Base-by-base conservation (phyloP, 1,140 invertebrate species). In the Drosophila rhopaloa region DNA sequence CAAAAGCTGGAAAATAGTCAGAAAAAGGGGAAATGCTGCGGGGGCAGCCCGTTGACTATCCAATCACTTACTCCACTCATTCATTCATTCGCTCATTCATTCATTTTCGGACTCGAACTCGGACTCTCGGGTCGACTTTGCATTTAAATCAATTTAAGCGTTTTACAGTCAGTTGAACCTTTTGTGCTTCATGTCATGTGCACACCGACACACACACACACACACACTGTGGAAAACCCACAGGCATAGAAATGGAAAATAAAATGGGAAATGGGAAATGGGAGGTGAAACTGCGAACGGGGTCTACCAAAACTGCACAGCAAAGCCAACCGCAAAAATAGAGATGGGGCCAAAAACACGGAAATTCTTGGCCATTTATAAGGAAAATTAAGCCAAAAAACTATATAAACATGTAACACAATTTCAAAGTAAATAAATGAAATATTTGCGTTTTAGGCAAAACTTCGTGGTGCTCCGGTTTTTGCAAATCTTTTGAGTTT, bases 131-230 rank as follows among this genome's bases (percentile, higher is more conserved):
- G 83, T 72, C 60, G 61, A 75, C 83, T 82, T 77, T 88, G 80
- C 79, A 88, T 89, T 88, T 88, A 89, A 89, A 88, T 88, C 83
- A 89, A 86, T 88, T 88, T 88, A 89, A 89, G 84, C 83, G 77
- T 89, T 76, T 86, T 83, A 83, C 83, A 88, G 83, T 88, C 83
- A 88, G 83, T 88, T 88, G 83, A 88, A 83, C 79, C 79, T 83
- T 88, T 88, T 88, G 79, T 80, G 63, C 81, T 61, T 59, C 76
- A 73, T 76, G 57, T 82, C 83, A 78, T 48, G 59, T 65, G 58
- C 66, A 79, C 68, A 61, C 55, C 56, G 32, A 16, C 16, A 16
- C 16, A 16, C 16, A 16, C 16, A n/a, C n/a, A 35, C 55, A 68
- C 61, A 53, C 53, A 62, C 46, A 60, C 35, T 40, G 4, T 43